Conservation (phyloP, 1,140 invertebrate species). For the Zaprionus ghesquierei region DNA sequence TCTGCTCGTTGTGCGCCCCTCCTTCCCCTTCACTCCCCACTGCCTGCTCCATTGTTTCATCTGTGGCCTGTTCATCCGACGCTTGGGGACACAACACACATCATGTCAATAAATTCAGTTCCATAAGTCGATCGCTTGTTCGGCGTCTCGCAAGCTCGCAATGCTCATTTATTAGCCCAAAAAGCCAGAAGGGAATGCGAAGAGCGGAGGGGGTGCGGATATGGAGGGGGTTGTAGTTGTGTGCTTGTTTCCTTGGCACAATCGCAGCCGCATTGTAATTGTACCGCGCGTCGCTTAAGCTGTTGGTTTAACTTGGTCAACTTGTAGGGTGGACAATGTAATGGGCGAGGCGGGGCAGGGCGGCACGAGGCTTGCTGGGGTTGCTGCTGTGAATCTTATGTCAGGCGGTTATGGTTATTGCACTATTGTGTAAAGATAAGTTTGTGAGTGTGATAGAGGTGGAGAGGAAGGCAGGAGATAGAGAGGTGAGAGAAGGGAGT, state of each 20-base stretch:
- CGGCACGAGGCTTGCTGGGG: no score
- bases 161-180: slow-evolving; percentile 49
- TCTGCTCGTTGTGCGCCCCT: slow-evolving; percentile 18
- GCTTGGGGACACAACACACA: slow-evolving; percentile 38
- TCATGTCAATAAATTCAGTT: slow-evolving; percentile 59
- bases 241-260: not conserved
- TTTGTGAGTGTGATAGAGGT: not conserved
- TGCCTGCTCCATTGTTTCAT: slow-evolving; percentile 49
- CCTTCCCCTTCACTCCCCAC: not conserved
- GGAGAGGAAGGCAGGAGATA: not conserved
- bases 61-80: slow-evolving; percentile 45
- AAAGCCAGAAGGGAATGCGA: not conserved
- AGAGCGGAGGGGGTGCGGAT: not conserved
- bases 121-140: slow-evolving; percentile 57
- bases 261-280: slow-evolving; percentile 7
- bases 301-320: slow-evolving; percentile 22
- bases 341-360: not conserved
- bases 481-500: not conserved
- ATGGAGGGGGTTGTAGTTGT: not conserved
- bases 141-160: slow-evolving; percentile 23
- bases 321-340: not conserved
- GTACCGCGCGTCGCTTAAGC: slow-evolving; percentile 1
- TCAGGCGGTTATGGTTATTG: not conserved
- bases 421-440: not conserved
- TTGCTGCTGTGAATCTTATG: slow-evolving; percentile 1